A percentile compares a stretch with the other conserved stretches of the same genome.
Evolutionary conservation across 2,113 vertebrate species (phyloP).

Genomic region (Choloepus hoffmanni): DNA sequence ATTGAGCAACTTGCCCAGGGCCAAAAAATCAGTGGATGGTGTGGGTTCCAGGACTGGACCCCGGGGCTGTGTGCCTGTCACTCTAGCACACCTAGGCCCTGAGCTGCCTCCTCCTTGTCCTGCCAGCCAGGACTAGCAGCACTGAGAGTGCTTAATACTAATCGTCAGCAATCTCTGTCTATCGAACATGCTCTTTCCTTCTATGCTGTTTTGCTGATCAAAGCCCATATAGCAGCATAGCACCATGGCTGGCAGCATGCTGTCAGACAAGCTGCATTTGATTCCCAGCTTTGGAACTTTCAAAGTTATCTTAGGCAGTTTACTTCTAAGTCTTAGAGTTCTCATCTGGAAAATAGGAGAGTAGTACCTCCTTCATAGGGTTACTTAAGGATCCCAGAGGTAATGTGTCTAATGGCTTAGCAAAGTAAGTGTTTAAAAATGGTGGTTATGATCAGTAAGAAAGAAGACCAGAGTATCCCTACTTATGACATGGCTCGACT

Average conservation of each 20-base stretch:
- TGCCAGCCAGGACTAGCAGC: too few relatives aligned
- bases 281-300: not conserved
- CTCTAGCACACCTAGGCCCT: not conserved
- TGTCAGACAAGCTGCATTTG: not conserved
- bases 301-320: too few relatives aligned
- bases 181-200: not conserved
- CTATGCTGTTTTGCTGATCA: rapidly evolving
- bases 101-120: not conserved
- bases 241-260: not conserved
- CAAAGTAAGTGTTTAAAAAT: not conserved
- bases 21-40: rapidly evolving
- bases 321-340: not conserved
- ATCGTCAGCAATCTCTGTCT: not conserved
- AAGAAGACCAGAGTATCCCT: not conserved
- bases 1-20: not conserved
- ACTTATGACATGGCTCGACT: not conserved
- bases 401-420: not conserved
- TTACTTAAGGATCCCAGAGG: not conserved
- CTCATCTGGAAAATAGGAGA: conserved; percentile 1
- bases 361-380: not conserved
- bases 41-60: not conserved
- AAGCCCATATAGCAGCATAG: not conserved
- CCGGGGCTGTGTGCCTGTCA: too few relatives aligned
- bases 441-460: not conserved
- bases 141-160: too few relatives aligned